Evolutionary conservation across 2,113 vertebrate genomes (phyloP).

Genomic region (Chlamydotis undulata): DNA sequence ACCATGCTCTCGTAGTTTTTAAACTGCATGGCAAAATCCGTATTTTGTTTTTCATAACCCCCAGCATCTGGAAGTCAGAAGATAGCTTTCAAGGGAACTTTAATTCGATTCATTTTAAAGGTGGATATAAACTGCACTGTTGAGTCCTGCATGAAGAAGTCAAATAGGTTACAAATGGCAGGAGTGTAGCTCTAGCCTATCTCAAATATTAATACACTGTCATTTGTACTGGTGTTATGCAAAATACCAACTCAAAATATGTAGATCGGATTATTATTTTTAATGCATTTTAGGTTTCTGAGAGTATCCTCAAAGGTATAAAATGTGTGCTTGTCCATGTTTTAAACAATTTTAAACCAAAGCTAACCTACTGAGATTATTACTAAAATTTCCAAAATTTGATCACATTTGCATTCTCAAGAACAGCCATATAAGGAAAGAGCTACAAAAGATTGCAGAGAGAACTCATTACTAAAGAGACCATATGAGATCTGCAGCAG

Average conservation of each 20-base stretch:
- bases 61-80: not conserved
- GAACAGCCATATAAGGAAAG: not conserved
- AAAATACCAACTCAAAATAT: not conserved
- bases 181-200: not conserved
- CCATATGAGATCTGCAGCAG: not conserved
- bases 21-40: not conserved
- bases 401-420: rapidly evolving
- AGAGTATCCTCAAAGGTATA: not conserved
- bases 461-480: not conserved
- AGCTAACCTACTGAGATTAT: not conserved
- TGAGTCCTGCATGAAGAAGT: not conserved
- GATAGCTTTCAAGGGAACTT: not conserved
- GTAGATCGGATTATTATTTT: not conserved
- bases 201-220: not conserved
- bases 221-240: not conserved
- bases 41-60: not conserved
- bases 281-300: not conserved
- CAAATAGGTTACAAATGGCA: not conserved
- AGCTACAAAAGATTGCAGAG: not conserved
- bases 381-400: not conserved
- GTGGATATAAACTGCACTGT: not conserved
- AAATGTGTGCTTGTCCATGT: not conserved
- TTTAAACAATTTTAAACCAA: not conserved
- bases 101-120: not conserved
- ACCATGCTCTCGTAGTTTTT: not conserved